phyloP scores from a whole-genome alignment of 2,113 vertebrate genomes.

The Tretioscincus oriximinensis region DNA sequence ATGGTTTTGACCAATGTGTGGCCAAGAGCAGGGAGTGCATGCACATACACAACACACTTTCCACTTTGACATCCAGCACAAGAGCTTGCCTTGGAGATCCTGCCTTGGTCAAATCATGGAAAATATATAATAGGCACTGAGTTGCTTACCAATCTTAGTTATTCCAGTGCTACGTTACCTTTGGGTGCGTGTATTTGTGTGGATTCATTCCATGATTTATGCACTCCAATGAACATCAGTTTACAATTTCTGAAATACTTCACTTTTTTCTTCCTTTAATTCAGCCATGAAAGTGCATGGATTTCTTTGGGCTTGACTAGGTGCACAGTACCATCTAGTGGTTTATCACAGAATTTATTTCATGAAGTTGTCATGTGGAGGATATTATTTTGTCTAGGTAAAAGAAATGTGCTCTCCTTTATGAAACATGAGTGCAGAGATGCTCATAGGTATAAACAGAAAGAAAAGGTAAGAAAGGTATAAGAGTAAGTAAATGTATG shows the following conservation, averaged over 20 bases:
- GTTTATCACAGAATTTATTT: conserved; percentile 15
- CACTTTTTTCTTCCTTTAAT: conserved; percentile 30
- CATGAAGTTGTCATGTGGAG: background rate
- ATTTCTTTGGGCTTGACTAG: conserved; percentile 48
- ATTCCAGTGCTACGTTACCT: background rate
- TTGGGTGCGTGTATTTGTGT: conserved; percentile 36
- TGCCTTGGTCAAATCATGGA: too few relatives aligned
- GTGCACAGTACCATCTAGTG: conserved; percentile 74
- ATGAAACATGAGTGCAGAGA: too few relatives aligned
- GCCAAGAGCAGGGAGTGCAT: too few relatives aligned
- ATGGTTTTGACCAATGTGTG: too few relatives aligned
- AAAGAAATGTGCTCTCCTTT: too few relatives aligned
- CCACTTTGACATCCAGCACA: too few relatives aligned
- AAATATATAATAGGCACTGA: too few relatives aligned
- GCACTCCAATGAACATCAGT: conserved; percentile 52
- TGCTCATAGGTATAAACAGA: background rate
- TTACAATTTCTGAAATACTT: conserved; percentile 8
- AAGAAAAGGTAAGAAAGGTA: background rate
- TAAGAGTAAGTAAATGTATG: background rate
- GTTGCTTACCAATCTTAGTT: too few relatives aligned
- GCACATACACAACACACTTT: too few relatives aligned
- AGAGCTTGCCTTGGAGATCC: too few relatives aligned
- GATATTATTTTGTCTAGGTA: too few relatives aligned
- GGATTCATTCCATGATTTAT: conserved; percentile 60
- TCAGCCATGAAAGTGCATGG: background rate